Evolutionary conservation across 1,140 invertebrate genomes (phyloP).

Genomic region (Helicoverpa armigera): DNA sequence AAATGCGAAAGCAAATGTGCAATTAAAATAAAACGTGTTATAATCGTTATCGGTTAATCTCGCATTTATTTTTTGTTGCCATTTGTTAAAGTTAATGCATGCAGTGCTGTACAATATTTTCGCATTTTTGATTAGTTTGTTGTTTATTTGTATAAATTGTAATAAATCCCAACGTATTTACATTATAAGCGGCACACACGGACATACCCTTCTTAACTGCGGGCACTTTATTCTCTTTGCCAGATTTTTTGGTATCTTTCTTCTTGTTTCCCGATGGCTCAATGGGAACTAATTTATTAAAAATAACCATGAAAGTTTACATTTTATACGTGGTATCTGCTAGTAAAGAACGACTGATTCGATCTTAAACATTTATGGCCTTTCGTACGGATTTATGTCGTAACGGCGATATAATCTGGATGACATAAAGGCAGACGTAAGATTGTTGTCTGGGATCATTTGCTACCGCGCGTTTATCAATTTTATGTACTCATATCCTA

Average conservation of each 20-base stretch:
- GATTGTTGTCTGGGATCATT: background rate
- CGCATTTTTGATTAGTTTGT: conserved; percentile 35
- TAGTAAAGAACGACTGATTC: background rate
- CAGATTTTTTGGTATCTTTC: conserved; percentile 77
- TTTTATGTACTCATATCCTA: background rate
- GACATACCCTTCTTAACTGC: conserved; percentile 81
- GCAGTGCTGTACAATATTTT: conserved; percentile 28
- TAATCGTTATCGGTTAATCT: conserved; percentile 10
- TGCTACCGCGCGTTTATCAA: background rate
- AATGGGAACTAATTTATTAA: conserved; percentile 66
- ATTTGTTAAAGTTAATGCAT: conserved; percentile 28
- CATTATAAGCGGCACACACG: conserved; percentile 62
- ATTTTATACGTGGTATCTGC: background rate
- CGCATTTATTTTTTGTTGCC: background rate
- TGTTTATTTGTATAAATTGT: conserved; percentile 11
- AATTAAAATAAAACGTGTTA: conserved; percentile 37
- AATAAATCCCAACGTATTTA: conserved; percentile 33
- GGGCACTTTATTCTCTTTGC: conserved; percentile 81
- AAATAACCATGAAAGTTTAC: conserved; percentile 21
- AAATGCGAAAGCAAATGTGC: conserved; percentile 6
- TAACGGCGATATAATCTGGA: background rate
- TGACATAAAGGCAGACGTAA: background rate
- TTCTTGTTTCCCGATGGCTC: conserved; percentile 71
- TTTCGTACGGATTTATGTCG: background rate
- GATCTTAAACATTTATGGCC: background rate